A percentile compares a stretch with the other conserved stretches of the same genome.
Conservation (phyloP, 2,888 invertebrate species). For the Furcula furcula region DNA sequence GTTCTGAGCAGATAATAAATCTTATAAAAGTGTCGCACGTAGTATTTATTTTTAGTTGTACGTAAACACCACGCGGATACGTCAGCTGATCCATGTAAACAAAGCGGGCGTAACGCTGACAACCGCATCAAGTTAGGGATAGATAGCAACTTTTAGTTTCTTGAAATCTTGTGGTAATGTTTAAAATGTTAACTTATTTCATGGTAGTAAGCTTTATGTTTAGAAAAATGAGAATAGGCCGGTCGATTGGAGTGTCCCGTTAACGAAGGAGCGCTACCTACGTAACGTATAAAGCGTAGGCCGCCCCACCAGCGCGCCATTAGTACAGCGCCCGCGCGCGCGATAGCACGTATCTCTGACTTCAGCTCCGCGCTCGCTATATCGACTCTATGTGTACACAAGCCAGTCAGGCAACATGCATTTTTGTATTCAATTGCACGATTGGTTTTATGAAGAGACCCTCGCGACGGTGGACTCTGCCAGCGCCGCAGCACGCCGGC, state of each 20-base stretch:
- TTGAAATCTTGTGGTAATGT: slow-evolving; percentile 2
- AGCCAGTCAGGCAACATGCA: slow-evolving; percentile 69
- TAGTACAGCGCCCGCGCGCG: slow-evolving; percentile 78
- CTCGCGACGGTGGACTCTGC: slow-evolving; percentile 66
- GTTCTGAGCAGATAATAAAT: no score
- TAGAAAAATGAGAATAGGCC: slow-evolving; percentile 78
- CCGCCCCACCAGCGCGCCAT: slow-evolving; percentile 76
- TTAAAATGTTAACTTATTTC: slow-evolving; percentile 28
- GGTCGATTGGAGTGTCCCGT: slow-evolving; percentile 78
- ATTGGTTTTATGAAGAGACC: slow-evolving; percentile 78
- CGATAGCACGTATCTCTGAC: slow-evolving; percentile 71
- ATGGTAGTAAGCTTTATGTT: slow-evolving; percentile 60
- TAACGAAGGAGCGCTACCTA: slow-evolving; percentile 75
- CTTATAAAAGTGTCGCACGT: slow-evolving; percentile 12
- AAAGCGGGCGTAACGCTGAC: slow-evolving; percentile 43
- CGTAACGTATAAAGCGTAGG: slow-evolving; percentile 77
- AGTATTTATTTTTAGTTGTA: slow-evolving; percentile 22
- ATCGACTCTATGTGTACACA: slow-evolving; percentile 80
- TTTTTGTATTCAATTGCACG: slow-evolving; percentile 70
- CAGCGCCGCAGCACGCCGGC: slow-evolving; percentile 67
- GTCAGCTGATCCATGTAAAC: slow-evolving; percentile 74
- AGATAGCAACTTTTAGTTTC: slow-evolving; percentile 4
- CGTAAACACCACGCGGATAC: slow-evolving; percentile 40
- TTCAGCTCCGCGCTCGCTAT: slow-evolving; percentile 66
- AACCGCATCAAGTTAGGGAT: slow-evolving; percentile 15